A percentile compares a stretch with the other conserved stretches of the same genome.
Conservation (phyloP, 1,140 invertebrate genomes). For the Drosophila sproati region DNA sequence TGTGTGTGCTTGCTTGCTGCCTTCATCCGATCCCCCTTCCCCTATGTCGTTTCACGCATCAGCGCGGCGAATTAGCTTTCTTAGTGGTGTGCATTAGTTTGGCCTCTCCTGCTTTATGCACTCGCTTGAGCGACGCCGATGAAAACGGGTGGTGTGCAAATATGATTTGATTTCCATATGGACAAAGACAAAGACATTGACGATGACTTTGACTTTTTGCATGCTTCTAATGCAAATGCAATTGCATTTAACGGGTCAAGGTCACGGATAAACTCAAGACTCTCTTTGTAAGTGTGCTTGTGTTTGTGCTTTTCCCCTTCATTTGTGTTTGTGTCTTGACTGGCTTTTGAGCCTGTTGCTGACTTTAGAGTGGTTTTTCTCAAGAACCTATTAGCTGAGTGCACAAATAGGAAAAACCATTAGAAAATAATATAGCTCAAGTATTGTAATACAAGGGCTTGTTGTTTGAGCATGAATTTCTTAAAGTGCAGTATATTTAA, state of each 20-base stretch:
- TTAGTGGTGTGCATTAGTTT: conserved; percentile 55
- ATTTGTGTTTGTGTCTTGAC: not conserved
- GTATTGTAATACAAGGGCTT: conserved; percentile 11
- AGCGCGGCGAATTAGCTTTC: conserved; percentile 64
- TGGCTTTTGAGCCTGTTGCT: conserved; percentile 17
- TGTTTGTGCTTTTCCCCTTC: not conserved
- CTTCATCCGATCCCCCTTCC: not conserved
- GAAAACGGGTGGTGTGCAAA: conserved; percentile 34
- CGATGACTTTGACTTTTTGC: conserved; percentile 27
- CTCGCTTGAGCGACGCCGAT: conserved; percentile 30
- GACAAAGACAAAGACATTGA: not conserved
- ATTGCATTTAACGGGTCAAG: conserved; percentile 61
- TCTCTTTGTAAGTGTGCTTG: not conserved
- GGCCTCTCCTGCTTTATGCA: conserved; percentile 28
- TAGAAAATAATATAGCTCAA: conserved; percentile 6
- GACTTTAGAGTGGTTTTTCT: not conserved
- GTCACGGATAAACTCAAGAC: conserved; percentile 42
- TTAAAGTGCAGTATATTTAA: not conserved
- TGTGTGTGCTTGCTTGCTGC: conserved; percentile 8
- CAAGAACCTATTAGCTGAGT: not conserved
- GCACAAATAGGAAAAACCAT: conserved; percentile 9
- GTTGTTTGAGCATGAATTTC: not conserved
- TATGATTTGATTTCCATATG: conserved; percentile 50
- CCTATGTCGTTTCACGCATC: conserved; percentile 51
- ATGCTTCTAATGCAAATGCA: conserved; percentile 43